Percentiles rank a stretch among this genome's conserved stretches.
These are phyloP conservation scores for Dendrocincla fuliginosa DNA, from an alignment of 2,797 vertebrate genomes.

Conservation along the genomic window DNA sequence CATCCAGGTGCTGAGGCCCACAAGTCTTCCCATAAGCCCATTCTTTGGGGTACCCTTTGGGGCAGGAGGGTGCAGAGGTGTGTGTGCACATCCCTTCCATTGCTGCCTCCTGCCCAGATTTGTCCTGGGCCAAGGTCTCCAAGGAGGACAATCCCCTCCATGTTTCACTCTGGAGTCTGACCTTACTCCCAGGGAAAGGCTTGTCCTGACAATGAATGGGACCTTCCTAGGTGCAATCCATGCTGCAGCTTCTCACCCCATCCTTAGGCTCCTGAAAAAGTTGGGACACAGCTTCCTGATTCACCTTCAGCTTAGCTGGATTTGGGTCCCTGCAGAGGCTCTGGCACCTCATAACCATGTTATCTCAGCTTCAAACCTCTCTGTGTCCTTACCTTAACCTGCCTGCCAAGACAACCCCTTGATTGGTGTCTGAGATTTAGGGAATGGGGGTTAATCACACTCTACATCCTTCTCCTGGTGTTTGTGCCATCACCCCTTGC, in stretches of 20 bases:
- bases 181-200: fast-evolving
- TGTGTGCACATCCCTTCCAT: background rate
- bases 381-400: background rate
- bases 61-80: background rate
- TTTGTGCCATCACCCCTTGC: background rate
- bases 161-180: too few species aligned
- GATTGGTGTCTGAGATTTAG: fast-evolving
- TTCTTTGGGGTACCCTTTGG: background rate
- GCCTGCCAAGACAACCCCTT: background rate
- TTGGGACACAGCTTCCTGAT: fast-evolving
- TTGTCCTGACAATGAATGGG: background rate
- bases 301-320: fast-evolving
- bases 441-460: fast-evolving
- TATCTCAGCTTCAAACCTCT: background rate
- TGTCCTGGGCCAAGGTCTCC: fast-evolving
- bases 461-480: too few species aligned
- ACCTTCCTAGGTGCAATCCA: background rate
- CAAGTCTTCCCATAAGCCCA: fast-evolving
- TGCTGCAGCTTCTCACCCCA: fast-evolving
- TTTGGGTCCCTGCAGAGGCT: background rate
- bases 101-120: background rate
- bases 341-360: background rate
- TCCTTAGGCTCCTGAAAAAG: background rate
- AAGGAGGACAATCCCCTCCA: fast-evolving
- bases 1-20: background rate